Percentiles rank a stretch among this genome's conserved stretches.
These are phyloP conservation scores for Neopipo cinnamomea DNA, from an alignment of 2,113 vertebrate genomes.

Conservation along the genomic window DNA sequence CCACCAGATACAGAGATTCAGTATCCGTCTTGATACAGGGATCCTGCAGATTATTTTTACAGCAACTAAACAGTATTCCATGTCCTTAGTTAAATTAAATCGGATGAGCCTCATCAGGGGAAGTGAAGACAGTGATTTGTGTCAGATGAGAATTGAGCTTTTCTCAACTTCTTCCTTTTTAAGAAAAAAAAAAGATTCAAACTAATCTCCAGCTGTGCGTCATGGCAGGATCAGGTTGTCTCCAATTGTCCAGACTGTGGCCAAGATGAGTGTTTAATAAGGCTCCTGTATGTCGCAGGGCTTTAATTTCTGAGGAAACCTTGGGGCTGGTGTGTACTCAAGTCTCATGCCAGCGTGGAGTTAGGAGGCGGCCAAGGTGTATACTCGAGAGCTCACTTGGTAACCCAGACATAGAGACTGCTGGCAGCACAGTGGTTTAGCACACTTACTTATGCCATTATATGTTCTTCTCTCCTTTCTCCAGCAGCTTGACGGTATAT, in stretches of 20 bases:
- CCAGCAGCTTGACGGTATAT: neutral
- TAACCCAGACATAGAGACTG: neutral
- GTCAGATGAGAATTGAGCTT: neutral
- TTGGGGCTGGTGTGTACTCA: neutral
- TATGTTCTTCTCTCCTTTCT: neutral
- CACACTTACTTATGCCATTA: conserved; percentile 46
- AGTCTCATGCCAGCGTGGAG: neutral
- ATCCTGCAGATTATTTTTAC: neutral
- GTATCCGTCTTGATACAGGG: neutral
- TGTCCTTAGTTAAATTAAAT: neutral
- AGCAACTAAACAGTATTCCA: neutral
- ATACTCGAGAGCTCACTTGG: neutral
- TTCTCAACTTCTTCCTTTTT: neutral
- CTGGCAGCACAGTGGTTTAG: conserved; percentile 25
- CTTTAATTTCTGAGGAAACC: conserved; percentile 21
- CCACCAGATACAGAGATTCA: neutral
- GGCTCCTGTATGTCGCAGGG: conserved; percentile 38
- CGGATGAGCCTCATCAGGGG: neutral
- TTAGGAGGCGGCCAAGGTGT: conserved; percentile 5
- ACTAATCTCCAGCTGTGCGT: conserved; percentile 1
- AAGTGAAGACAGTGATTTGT: neutral
- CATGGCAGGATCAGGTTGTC: neutral
- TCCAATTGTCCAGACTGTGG: neutral
- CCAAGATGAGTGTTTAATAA: conserved; percentile 25
- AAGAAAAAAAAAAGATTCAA: neutral